phyloP scores from a whole-genome alignment of 2,113 vertebrate genomes.

The Malaclemys terrapin region DNA sequence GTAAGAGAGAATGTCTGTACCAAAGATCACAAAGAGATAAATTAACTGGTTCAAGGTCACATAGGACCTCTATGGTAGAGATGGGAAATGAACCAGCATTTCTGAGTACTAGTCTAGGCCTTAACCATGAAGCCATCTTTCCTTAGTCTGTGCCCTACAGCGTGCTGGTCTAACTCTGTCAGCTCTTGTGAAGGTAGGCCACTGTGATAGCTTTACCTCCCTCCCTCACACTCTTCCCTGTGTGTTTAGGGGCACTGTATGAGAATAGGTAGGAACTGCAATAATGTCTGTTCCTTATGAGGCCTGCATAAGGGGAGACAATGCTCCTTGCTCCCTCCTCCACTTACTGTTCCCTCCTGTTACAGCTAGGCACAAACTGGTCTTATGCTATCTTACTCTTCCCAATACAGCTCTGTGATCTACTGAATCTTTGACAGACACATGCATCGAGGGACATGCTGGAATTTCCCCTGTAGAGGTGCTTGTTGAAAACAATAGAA shows the following conservation, averaged over 20 bases:
- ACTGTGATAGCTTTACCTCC: background rate
- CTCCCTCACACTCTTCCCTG: background rate
- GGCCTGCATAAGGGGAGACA: background rate
- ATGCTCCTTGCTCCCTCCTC: background rate
- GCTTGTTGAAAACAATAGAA: background rate
- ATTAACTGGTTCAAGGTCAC: background rate
- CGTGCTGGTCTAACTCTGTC: background rate
- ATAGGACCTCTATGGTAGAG: background rate
- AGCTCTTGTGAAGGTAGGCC: background rate
- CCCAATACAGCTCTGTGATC: background rate
- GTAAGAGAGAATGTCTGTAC: background rate
- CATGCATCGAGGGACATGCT: background rate
- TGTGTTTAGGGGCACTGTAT: too few relatives aligned
- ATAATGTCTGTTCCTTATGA: background rate
- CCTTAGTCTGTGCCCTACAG: background rate
- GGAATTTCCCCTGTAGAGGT: background rate
- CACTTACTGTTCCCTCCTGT: background rate
- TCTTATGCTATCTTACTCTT: background rate
- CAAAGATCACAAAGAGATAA: background rate
- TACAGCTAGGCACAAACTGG: background rate
- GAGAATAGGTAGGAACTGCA: too few relatives aligned
- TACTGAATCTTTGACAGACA: background rate
- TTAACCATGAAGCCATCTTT: background rate
- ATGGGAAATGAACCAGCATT: too few relatives aligned
- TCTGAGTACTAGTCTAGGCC: background rate